Evolutionary conservation across 2,113 vertebrate species (phyloP).

Genomic region (Sminthopsis crassicaudata): DNA sequence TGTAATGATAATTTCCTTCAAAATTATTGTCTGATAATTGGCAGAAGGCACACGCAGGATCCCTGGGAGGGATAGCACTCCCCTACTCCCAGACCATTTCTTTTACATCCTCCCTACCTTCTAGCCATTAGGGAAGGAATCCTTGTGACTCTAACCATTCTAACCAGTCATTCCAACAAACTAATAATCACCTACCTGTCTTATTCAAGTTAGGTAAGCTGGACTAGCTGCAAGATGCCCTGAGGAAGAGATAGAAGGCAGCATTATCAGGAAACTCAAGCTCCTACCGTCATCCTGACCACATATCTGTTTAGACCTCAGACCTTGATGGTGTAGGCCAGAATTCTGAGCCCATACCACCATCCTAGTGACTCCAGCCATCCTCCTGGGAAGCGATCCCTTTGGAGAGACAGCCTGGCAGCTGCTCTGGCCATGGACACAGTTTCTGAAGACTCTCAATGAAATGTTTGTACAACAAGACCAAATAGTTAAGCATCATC

Average conservation of each 20-base stretch:
- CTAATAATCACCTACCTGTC: background rate
- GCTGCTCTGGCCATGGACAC: background rate
- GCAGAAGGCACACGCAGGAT: background rate
- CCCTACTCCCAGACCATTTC: background rate
- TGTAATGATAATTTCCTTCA: background rate
- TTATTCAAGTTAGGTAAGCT: background rate
- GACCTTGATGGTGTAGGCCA: background rate
- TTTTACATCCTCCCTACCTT: background rate
- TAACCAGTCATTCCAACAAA: background rate
- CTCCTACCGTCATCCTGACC: background rate
- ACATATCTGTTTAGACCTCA: background rate
- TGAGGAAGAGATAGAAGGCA: background rate
- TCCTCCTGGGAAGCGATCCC: background rate
- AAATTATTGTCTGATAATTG: background rate
- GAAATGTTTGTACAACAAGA: background rate
- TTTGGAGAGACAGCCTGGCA: background rate
- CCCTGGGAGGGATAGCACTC: background rate
- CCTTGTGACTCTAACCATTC: background rate
- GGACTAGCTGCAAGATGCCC: background rate
- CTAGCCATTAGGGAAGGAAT: background rate
- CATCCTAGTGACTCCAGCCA: background rate
- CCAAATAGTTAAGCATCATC: background rate
- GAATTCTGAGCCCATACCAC: background rate
- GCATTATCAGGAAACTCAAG: background rate
- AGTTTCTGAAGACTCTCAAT: background rate